Conservation (phyloP, 2,113 vertebrate species). For the Dryoscopus gambensis region DNA sequence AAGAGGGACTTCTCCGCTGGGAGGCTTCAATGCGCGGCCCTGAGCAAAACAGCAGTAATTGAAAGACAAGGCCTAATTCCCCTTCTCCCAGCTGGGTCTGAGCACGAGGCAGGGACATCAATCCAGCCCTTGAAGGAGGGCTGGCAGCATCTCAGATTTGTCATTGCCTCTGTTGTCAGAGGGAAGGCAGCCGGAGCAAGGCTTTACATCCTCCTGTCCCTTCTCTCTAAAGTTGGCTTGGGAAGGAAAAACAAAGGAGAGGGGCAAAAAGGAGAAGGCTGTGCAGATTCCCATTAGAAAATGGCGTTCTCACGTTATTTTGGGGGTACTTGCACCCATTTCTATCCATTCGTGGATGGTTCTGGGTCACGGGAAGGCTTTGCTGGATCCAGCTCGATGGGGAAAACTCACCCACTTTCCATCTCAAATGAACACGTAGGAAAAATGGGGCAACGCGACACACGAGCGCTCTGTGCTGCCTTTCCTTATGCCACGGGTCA, state of each 20-base stretch:
- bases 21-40: conserved; percentile 43
- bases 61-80: conserved; percentile 64
- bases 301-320: rapidly evolving
- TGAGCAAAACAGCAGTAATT: conserved; percentile 62
- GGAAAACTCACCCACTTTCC: not conserved
- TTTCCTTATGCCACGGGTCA: not conserved
- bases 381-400: not conserved
- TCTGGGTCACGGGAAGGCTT: not conserved
- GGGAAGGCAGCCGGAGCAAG: conserved; percentile 9
- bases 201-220: not conserved
- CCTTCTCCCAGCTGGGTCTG: conserved; percentile 52
- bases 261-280: not conserved
- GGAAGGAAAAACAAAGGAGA: not conserved
- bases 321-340: not conserved
- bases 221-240: not conserved
- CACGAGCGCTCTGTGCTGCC: rapidly evolving
- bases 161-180: not conserved
- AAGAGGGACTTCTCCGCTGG: conserved; percentile 50
- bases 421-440: not conserved
- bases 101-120: conserved; percentile 52
- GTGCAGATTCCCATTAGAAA: not conserved
- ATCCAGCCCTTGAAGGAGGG: conserved; percentile 51
- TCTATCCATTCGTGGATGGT: not conserved
- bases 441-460: not conserved
- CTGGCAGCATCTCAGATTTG: conserved; percentile 9